Percentiles rank a stretch among this genome's conserved stretches.
Conservation (phyloP, 2,797 vertebrate species). For the Neosilurus mollespiculum region DNA sequence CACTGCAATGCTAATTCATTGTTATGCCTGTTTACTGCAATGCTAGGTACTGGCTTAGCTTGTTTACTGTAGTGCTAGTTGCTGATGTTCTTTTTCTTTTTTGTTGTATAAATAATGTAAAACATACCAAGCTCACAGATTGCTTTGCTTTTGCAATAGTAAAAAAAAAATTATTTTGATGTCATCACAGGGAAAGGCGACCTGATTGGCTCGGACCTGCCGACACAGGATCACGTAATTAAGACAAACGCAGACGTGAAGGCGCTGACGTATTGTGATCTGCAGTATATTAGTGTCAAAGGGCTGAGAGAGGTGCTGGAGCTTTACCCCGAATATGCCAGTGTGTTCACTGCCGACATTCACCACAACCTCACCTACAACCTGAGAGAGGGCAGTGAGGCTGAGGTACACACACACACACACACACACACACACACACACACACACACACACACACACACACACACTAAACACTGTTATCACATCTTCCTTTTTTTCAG, state of each 20-base stretch:
- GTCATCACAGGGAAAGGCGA: conserved; percentile 86
- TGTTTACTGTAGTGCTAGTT: not conserved
- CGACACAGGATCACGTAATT: conserved; percentile 83
- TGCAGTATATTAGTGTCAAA: conserved; percentile 87
- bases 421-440: conserved; percentile 7
- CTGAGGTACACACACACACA: conserved; percentile 74
- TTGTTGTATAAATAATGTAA: not conserved
- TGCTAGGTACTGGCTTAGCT: not conserved
- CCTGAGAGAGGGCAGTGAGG: conserved; percentile 88
- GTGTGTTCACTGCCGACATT: conserved; percentile 83
- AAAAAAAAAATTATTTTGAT: not conserved
- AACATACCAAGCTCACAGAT: not conserved
- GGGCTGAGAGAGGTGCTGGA: conserved; percentile 88
- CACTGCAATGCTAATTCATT: too few relatives aligned
- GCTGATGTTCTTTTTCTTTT: not conserved
- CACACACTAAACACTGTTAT: not conserved
- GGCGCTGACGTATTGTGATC: conserved; percentile 93
- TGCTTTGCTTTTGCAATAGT: not conserved
- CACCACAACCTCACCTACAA: conserved; percentile 95
- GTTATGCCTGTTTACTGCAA: not conserved
- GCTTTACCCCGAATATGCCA: conserved; percentile 90
- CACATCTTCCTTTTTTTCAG: not conserved
- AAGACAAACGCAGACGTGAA: conserved; percentile 95
- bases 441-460: not conserved
- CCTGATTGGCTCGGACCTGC: conserved; percentile 90